phyloP scores from a whole-genome alignment of 1,140 invertebrate genomes.

The Diachasma alloeum region DNA sequence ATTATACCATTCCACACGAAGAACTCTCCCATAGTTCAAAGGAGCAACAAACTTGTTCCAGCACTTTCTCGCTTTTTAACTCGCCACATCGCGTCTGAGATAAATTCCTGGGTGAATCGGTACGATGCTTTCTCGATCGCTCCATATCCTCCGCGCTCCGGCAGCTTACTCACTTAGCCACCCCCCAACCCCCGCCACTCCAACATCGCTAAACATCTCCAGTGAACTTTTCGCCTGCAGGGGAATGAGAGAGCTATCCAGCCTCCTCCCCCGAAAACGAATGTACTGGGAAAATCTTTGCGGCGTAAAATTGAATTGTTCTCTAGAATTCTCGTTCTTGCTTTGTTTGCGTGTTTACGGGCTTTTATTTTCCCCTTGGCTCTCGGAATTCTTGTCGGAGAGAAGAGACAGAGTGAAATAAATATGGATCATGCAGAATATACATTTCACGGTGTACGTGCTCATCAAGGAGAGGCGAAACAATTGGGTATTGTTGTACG shows the following conservation, averaged over 20 bases:
- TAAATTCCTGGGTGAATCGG: slow-evolving; percentile 21
- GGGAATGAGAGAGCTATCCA: neutral
- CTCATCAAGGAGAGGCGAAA: too few relatives aligned
- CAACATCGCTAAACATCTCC: slow-evolving; percentile 5
- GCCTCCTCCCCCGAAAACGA: neutral
- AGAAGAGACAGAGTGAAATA: neutral
- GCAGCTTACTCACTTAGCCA: slow-evolving; percentile 14
- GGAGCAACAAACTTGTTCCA: neutral
- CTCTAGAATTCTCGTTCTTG: neutral
- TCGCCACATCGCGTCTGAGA: slow-evolving; percentile 9
- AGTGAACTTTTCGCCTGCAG: neutral
- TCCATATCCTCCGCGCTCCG: neutral
- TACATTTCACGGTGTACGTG: too few relatives aligned
- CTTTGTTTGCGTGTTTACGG: neutral
- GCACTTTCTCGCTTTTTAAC: slow-evolving; percentile 13
- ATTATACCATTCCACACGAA: neutral
- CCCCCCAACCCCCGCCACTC: neutral
- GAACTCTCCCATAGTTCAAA: neutral
- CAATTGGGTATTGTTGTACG: too few relatives aligned
- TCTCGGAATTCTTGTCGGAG: too few relatives aligned
- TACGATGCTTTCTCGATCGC: slow-evolving; percentile 15
- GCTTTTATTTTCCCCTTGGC: too few relatives aligned
- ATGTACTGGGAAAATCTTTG: neutral
- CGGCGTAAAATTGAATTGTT: neutral
- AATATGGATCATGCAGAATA: neutral